Evolutionary conservation across 1,140 invertebrate species (phyloP), one percentile per base, ranked within the genome.

Genomic region (Eupristina koningsbergeri): DNA sequence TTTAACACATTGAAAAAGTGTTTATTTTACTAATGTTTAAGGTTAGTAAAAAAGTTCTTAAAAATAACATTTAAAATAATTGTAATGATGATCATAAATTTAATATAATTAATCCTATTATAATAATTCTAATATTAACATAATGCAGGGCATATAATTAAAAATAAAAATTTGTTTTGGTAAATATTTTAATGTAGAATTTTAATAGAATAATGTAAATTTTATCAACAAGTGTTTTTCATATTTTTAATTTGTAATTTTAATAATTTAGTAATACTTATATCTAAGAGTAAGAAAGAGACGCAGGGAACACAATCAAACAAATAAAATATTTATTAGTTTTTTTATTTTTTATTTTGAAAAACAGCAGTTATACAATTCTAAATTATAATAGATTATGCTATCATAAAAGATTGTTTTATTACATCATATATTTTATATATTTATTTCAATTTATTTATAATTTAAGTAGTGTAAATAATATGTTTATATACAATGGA

Each of bases 401-500:
- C 13, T 26, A 15, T 39, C 64, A 39, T 31, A 69, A 39, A 22
- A 39, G n/a, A 26, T 69, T 69, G 17, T 69, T 34, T 69, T 39
- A 39, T 69, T 71, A 41, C 41, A 71, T 41, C 17, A 41, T 71
- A 71, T 71, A n/a, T 31, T 71, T 71, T 71, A n/a, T 71, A 71
- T 71, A 71, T 71, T 26, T 41, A 11, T 22, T 41, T 71, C 19
- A 71, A 71, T 71, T 71, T n/a, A 39, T 41, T 71, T 71, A 41
- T 71, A 71, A n/a, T 8, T 41, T 71, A 71, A 71, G n/a, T 22
- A 71, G 67, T 71, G 67, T 39, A 71, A 71, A 71, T 17, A 41
- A 71, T n/a, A 71, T 41, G 36, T 71, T 71, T 71, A 71, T 71
- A 71, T 71, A 71, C 67, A 71, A 71, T 71, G 36, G 67, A 71